A percentile compares a stretch with the other conserved stretches of the same genome.
phyloP scores from a whole-genome alignment of 2,888 invertebrate genomes.

The Dichetophora obliterata region DNA sequence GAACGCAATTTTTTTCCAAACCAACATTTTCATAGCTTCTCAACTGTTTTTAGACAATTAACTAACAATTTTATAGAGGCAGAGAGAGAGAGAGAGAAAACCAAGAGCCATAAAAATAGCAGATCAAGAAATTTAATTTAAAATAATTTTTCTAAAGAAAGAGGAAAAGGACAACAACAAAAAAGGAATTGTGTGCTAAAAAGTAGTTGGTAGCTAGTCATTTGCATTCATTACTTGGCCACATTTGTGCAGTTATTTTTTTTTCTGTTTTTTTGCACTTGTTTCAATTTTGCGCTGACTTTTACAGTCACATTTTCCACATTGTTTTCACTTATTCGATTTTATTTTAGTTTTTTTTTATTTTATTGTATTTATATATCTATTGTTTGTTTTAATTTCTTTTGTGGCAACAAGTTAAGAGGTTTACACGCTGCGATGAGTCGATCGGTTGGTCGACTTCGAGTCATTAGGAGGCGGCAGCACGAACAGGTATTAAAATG shows the following conservation, averaged over 20 bases:
- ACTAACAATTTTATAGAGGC: neutral
- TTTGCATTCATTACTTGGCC: conserved; percentile 18
- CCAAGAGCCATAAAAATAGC: neutral
- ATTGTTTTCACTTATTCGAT: neutral
- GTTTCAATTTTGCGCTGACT: neutral
- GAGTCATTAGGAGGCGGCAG: conserved; percentile 23
- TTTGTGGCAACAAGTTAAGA: conserved; percentile 27
- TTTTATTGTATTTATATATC: neutral
- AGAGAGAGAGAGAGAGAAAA: neutral
- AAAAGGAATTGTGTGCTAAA: conserved; percentile 7
- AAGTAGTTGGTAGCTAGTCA: neutral
- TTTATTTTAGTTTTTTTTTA: neutral
- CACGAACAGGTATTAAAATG: conserved; percentile 3
- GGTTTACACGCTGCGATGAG: conserved; percentile 20
- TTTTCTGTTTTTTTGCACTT: neutral
- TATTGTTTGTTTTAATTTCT: neutral
- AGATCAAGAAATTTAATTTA: neutral
- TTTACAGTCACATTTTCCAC: conserved; percentile 5
- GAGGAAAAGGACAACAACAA: conserved; percentile 17
- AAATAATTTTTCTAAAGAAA: neutral
- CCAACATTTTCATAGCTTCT: neutral
- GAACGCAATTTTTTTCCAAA: neutral
- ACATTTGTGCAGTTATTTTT: conserved; percentile 11
- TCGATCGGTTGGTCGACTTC: conserved; percentile 6
- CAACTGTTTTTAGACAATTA: neutral